phyloP scores from a whole-genome alignment of 2,113 vertebrate genomes.

The Archilochus colubris region DNA sequence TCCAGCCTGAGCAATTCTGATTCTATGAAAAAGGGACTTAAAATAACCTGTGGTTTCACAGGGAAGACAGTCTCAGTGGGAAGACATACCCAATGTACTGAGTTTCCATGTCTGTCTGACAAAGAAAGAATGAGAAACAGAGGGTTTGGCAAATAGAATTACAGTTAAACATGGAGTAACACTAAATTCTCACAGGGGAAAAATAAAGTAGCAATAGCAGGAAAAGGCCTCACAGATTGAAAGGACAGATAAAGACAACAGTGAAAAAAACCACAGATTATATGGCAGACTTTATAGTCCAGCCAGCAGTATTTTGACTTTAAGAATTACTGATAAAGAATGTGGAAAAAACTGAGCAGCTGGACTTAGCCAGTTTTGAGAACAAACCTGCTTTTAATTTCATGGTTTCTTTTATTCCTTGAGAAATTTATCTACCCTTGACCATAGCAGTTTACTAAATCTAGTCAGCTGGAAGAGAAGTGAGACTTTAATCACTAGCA shows the following conservation, averaged over 20 bases:
- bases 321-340: constrained; percentile 1
- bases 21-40: not conserved
- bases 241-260: not conserved
- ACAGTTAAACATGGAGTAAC: not conserved
- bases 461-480: not conserved
- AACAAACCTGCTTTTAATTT: not conserved
- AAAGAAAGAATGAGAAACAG: not conserved
- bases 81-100: not conserved
- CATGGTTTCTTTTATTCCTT: not conserved
- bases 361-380: not conserved
- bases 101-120: not conserved
- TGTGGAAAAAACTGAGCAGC: not conserved
- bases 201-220: not conserved
- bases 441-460: not conserved
- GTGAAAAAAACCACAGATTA: not conserved
- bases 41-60: not conserved
- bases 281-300: not conserved
- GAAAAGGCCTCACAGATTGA: not conserved
- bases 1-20: too few species aligned
- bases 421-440: not conserved
- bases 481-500: not conserved
- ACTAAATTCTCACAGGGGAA: not conserved
- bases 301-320: not conserved
- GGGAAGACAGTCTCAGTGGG: not conserved
- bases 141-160: not conserved